A percentile compares a stretch with the other conserved stretches of the same genome.
phyloP scores from a whole-genome alignment of 2,797 vertebrate genomes.

The Sarcophilus harrisii region DNA sequence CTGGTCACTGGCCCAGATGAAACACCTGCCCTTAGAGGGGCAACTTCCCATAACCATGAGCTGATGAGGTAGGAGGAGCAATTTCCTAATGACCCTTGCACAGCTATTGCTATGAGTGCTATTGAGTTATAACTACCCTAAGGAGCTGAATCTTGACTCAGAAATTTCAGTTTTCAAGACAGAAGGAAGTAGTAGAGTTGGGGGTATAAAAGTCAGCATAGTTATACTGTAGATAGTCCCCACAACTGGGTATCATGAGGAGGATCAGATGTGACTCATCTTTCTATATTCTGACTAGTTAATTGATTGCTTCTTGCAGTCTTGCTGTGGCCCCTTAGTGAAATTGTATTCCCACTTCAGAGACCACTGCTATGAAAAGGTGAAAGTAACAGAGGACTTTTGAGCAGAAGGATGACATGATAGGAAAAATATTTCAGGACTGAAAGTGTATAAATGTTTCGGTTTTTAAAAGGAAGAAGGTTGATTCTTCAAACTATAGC shows the following conservation, averaged over 20 bases:
- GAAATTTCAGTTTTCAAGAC: not conserved
- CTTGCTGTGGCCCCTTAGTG: not conserved
- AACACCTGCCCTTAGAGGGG: not conserved
- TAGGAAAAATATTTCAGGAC: not conserved
- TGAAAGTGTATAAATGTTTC: not conserved
- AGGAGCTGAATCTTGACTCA: not conserved
- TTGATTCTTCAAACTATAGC: not conserved
- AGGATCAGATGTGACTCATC: not conserved
- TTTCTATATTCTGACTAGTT: not conserved
- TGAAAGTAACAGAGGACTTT: not conserved
- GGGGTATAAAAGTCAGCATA: not conserved
- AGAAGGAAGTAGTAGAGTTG: not conserved
- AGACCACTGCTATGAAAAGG: not conserved
- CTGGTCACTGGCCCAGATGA: not conserved
- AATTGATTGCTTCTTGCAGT: not conserved
- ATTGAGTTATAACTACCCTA: not conserved
- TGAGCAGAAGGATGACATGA: not conserved
- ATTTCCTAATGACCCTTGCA: not conserved
- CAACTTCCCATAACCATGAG: not conserved
- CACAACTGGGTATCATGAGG: not conserved
- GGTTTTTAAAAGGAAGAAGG: not conserved
- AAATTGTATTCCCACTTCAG: not conserved
- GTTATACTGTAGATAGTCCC: not conserved
- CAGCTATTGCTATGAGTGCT: not conserved
- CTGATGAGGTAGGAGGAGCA: not conserved